Base-by-base conservation (phyloP, 2,113 vertebrate genomes). In the Oryzias woworae region DNA sequence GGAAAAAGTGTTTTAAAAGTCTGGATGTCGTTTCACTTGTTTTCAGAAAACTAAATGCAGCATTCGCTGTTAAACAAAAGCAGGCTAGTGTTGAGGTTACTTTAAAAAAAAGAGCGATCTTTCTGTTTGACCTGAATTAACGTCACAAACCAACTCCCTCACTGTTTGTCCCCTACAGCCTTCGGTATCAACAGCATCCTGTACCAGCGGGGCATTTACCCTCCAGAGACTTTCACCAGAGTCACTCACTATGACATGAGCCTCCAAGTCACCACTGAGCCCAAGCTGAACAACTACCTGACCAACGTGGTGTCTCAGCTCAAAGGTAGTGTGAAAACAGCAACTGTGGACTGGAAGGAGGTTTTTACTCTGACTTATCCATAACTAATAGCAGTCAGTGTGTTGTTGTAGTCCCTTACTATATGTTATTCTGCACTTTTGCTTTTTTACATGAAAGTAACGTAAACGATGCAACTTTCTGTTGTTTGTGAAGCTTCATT, bases 101-200 rank as follows among this genome's bases (percentile, higher is more conserved):
- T 26, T 26, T 5, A 1, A 5, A 3, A 5, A 3, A 10, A 2
- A 36, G 31, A 36, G 31, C 7, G 31, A 1, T 18, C 36, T 43
- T 18, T 18, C 7, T 26, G 15, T 41, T 16, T 31, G 15, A 26
- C 16, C 7, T 23, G 22, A 3, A 3, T 47, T 14, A 5, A 15
- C 23, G 36, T 46, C 14, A 46, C 14, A 5, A 17, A 7, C 14
- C 5, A 3, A 2, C 17, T 45, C 12, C 4, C 1, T 18, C 45
- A 31, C 17, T 20, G 4, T 0, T 0, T 10, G 2, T 8, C 5
- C n/a, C 31, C 67, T 67, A 0, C 85, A 99, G 97, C 94, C 0
- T 98, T 94, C 69, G 96, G 97, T 17, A 97, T 99, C 89, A 99
- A 98, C 89, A 99, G 96, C 77, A 98, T 98, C 81, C 89, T 99